Evolutionary conservation across 2,888 invertebrate genomes (phyloP).

Genomic region (Tipula unca): DNA sequence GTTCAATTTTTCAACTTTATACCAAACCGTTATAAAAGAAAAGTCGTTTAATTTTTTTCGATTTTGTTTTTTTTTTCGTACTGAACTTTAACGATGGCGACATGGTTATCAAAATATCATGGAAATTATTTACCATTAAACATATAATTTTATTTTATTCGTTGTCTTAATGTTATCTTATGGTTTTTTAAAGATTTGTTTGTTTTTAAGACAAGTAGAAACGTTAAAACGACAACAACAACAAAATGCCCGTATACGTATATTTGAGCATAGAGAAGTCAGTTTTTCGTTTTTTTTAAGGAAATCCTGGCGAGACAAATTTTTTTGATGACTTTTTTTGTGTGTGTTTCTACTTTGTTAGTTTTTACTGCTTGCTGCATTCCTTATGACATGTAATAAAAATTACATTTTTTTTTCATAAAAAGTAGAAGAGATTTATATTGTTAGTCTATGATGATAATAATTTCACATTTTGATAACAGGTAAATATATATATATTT

Average conservation of each 20-base stretch:
- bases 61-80: neutral
- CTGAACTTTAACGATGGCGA: conserved; percentile 9
- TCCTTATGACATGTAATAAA: neutral
- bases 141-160: conserved; percentile 8
- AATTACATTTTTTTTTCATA: too few species aligned
- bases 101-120: conserved; percentile 14
- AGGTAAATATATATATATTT: neutral
- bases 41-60: neutral
- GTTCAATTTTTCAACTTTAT: neutral
- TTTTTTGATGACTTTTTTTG: neutral
- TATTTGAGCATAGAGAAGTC: neutral
- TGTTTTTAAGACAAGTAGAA: conserved; percentile 8
- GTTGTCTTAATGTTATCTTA: conserved; percentile 14
- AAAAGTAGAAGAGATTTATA: neutral
- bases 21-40: neutral
- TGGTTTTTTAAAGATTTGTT: conserved; percentile 14
- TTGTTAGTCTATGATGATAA: neutral
- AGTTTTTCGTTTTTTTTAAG: conserved; percentile 2
- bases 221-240: neutral
- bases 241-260: neutral
- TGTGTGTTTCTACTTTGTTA: neutral
- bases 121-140: conserved; percentile 8
- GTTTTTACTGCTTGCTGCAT: neutral
- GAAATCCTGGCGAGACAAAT: conserved; percentile 14
- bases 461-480: neutral